phyloP scores from a whole-genome alignment of 2,797 vertebrate species.

The Aphelocoma californica region DNA sequence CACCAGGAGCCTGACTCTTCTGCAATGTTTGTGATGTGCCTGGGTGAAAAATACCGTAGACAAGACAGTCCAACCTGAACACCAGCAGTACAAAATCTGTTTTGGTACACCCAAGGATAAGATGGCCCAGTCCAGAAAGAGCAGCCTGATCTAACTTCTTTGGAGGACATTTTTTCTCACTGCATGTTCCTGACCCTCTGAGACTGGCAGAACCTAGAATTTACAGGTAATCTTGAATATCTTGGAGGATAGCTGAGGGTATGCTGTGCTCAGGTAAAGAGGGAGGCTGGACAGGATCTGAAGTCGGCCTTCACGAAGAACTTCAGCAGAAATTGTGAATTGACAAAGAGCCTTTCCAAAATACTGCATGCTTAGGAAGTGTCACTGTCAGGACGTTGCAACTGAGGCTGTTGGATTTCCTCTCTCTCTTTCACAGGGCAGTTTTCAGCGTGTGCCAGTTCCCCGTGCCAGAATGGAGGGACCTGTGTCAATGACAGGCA shows the following conservation, averaged over 20 bases:
- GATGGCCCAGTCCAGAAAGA: background rate
- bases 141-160: background rate
- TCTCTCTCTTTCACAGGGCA: slow-evolving; percentile 4
- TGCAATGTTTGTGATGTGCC: background rate
- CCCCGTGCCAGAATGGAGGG: slow-evolving; percentile 78
- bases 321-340: background rate
- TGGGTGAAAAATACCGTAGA: background rate
- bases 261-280: background rate
- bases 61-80: background rate
- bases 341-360: background rate
- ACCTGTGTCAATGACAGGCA: slow-evolving; percentile 73
- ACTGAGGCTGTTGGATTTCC: background rate
- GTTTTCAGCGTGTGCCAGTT: slow-evolving; percentile 63
- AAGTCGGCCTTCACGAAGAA: background rate
- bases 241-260: background rate
- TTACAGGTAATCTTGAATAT: background rate
- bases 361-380: too few relatives aligned
- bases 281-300: background rate
- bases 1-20: background rate
- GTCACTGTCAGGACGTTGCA: background rate
- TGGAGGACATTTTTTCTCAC: background rate
- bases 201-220: background rate
- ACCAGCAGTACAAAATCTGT: background rate
- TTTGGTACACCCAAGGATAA: background rate
- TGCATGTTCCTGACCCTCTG: background rate